These are phyloP conservation scores for Mellilla xanthometata DNA, from an alignment of 2,888 invertebrate genomes.

Conservation along the genomic window DNA sequence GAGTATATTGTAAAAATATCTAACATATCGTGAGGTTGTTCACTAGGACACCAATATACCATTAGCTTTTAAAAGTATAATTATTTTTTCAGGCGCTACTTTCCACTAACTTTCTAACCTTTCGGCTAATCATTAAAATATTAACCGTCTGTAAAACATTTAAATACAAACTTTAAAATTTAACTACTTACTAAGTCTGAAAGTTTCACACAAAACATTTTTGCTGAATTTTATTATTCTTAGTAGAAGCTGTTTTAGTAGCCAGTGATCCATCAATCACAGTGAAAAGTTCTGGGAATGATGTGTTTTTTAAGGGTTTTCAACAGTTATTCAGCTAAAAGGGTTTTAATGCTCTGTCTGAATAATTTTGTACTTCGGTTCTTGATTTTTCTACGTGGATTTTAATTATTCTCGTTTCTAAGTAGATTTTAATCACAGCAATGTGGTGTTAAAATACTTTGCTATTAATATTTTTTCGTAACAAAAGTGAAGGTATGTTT, in stretches of 20 bases:
- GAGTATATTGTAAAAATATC: too few species aligned
- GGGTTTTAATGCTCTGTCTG: slow-evolving; percentile 18
- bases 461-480: too few species aligned
- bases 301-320: slow-evolving; percentile 21
- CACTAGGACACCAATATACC: too few species aligned
- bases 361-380: slow-evolving; percentile 20
- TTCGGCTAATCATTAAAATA: neutral
- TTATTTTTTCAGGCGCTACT: too few species aligned
- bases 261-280: slow-evolving; percentile 30
- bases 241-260: slow-evolving; percentile 21
- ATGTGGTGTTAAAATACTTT: neutral
- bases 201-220: slow-evolving; percentile 14
- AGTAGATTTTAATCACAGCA: neutral
- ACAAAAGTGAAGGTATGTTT: too few species aligned
- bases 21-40: too few species aligned
- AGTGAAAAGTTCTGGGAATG: slow-evolving; percentile 21
- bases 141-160: neutral
- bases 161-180: slow-evolving; percentile 2
- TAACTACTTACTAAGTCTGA: neutral
- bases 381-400: slow-evolving; percentile 1
- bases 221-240: slow-evolving; percentile 18
- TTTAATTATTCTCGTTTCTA: slow-evolving; percentile 5
- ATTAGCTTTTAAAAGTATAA: too few species aligned
- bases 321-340: slow-evolving; percentile 13
- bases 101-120: too few species aligned